Evolutionary conservation across 2,797 vertebrate species (phyloP), one percentile per base, ranked within the genome.

Genomic region (Myotis planiceps): DNA sequence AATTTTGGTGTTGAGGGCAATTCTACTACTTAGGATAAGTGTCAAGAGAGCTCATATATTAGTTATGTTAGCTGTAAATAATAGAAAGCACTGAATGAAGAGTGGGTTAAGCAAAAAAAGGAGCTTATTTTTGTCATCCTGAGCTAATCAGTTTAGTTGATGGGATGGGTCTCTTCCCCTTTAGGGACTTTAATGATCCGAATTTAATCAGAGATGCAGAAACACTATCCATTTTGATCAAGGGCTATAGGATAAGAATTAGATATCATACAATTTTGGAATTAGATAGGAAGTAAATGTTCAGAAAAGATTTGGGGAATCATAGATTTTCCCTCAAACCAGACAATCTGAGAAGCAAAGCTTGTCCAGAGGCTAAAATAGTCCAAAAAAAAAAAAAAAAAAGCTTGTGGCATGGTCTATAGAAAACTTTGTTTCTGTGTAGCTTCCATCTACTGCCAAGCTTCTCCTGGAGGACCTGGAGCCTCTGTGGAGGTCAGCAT

Each of bases 1-100:
- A 71, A 60, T 95, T 93, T 49, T 83, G 25, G 6, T 25, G 45
- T 39, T 80, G 47, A 88, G 10, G 23, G 3, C 6, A 86, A 42
- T 91, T 95, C 13, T 85, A 6, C 16, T 84, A 37, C 75, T 92
- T 81, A 8, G 3, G 6, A 45, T 58, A 32, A 75, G 32, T 86
- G 39, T 88, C 68, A 34, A 81, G 37, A 71, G 7, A 92, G 2
- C 3, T 6, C 75, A 1, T 6, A 15, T 83, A 39, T 83, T 94
- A 34, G 9, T 29, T 92, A 29, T 81, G 13, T 71, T 80, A 55
- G 6, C 23, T 85, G 7, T 89, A 23, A 88, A 21, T 58, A 53
- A 71, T 37, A 76, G 34, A 91, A 58, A 81, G 51, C 19, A 88
- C 3, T 55, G 89, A 78, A 45, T 81, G 34, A 65, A 51, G 7